Conservation (phyloP, 2,888 invertebrate genomes). For the Fragum fragum region DNA sequence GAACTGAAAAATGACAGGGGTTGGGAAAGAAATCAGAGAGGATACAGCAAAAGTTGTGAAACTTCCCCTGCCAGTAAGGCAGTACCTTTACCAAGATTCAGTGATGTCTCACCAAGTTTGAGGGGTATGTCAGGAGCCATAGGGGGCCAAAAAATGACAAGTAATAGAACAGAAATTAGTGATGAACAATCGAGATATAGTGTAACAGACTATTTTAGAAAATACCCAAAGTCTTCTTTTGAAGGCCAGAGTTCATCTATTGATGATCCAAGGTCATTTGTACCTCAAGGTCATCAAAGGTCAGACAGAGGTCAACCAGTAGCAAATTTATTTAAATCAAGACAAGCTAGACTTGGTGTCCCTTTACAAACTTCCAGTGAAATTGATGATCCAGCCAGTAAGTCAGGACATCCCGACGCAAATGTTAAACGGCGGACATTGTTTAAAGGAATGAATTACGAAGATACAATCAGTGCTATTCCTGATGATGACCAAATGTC, state of each 20-base stretch:
- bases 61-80: slow-evolving; percentile 10
- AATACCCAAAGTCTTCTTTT: slow-evolving; percentile 67
- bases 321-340: not conserved
- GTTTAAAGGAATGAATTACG: slow-evolving; percentile 56
- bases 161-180: slow-evolving; percentile 56
- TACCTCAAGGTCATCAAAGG: slow-evolving; percentile 16
- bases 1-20: slow-evolving; percentile 22
- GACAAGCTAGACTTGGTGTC: not conserved
- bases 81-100: not conserved
- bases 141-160: not conserved
- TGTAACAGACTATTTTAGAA: slow-evolving; percentile 81
- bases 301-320: slow-evolving; percentile 8
- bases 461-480: slow-evolving; percentile 81
- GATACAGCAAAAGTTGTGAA: slow-evolving; percentile 23
- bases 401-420: slow-evolving; percentile 27
- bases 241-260: slow-evolving; percentile 20
- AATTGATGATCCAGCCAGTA: slow-evolving; percentile 53
- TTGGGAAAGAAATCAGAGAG: slow-evolving; percentile 2
- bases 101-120: not conserved
- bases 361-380: slow-evolving; percentile 55
- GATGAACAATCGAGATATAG: slow-evolving; percentile 76
- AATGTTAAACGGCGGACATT: slow-evolving; percentile 49
- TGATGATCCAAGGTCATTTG: slow-evolving; percentile 22
- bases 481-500: slow-evolving; percentile 74
- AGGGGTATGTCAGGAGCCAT: not conserved